These are phyloP conservation scores for Anastrepha ludens DNA, from an alignment of 1,140 invertebrate species.

Conservation along the genomic window DNA sequence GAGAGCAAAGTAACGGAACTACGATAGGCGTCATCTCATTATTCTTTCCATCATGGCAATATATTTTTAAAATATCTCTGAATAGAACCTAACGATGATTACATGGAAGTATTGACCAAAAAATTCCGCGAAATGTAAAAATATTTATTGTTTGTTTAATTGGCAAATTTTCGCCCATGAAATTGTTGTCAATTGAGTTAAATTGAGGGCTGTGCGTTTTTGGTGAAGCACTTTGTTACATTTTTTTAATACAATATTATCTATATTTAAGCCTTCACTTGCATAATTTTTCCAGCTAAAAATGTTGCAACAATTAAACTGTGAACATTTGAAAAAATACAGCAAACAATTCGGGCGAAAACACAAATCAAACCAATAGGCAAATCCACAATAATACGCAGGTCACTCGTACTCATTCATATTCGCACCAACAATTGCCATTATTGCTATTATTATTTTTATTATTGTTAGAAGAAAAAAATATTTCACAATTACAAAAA, in stretches of 20 bases:
- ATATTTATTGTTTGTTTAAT: no score
- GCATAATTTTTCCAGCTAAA: conserved; percentile 1
- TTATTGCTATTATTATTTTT: background rate
- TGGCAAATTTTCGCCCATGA: background rate
- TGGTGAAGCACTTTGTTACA: background rate
- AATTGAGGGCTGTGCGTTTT: background rate
- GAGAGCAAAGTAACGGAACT: no score
- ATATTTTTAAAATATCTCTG: no score
- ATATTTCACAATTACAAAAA: conserved; percentile 9
- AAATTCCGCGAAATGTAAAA: no score
- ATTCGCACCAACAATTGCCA: background rate
- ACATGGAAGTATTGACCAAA: no score
- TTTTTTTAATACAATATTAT: background rate
- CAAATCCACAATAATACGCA: background rate
- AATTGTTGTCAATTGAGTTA: background rate
- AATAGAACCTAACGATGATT: no score
- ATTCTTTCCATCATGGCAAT: no score
- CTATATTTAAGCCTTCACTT: background rate
- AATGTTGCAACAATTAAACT: background rate
- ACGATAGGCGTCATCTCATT: no score
- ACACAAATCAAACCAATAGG: background rate
- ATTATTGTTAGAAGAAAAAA: conserved; percentile 25
- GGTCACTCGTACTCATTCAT: background rate
- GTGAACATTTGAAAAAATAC: background rate
- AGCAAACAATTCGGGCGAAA: background rate